A percentile compares a stretch with the other conserved stretches of the same genome.
Conservation (phyloP, 2,797 vertebrate genomes). For the Lagodon rhomboides region DNA sequence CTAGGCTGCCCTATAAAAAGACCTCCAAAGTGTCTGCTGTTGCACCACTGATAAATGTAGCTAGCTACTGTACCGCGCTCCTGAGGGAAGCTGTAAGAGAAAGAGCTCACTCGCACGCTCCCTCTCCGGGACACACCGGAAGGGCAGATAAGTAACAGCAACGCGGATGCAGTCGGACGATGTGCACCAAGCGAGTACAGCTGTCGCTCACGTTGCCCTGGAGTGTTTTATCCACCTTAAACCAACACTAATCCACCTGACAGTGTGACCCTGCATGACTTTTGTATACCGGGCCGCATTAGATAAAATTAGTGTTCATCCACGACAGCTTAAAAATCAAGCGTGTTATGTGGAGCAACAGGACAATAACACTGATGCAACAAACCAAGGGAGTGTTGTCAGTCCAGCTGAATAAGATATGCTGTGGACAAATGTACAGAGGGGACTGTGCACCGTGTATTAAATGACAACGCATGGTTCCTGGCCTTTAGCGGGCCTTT, state of each 20-base stretch:
- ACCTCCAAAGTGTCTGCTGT: slow-evolving; percentile 63
- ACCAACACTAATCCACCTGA: not conserved
- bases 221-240: not conserved
- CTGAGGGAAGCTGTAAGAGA: slow-evolving; percentile 44
- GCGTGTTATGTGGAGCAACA: not conserved
- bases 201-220: slow-evolving; percentile 7
- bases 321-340: not conserved
- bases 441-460: not conserved
- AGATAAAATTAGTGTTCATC: not conserved
- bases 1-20: slow-evolving; percentile 85
- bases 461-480: not conserved
- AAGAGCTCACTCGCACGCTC: slow-evolving; percentile 24
- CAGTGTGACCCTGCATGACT: not conserved
- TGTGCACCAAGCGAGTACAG: not conserved
- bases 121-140: slow-evolving; percentile 28
- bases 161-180: not conserved
- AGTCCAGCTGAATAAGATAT: not conserved
- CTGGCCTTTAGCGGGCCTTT: not conserved
- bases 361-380: not conserved
- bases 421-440: not conserved
- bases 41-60: slow-evolving; percentile 53
- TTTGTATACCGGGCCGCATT: not conserved
- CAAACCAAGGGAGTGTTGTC: not conserved
- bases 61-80: slow-evolving; percentile 59
- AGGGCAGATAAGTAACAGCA: slow-evolving; percentile 14